phyloP scores from a whole-genome alignment of 2,113 vertebrate genomes.

The Cryptomyrus ogoouensis region DNA sequence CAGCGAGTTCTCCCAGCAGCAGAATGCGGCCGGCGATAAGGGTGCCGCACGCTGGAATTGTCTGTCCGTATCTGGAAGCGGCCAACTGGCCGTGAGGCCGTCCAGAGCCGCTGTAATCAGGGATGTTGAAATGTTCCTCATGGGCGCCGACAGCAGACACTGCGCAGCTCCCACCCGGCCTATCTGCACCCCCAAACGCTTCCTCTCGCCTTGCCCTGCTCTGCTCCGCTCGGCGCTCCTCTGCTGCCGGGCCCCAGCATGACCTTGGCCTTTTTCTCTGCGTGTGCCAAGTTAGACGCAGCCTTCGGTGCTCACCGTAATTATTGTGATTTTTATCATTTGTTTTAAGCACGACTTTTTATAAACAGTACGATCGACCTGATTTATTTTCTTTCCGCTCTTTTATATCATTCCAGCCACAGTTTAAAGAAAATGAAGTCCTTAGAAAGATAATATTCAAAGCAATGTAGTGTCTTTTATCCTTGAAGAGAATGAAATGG shows the following conservation, averaged over 20 bases:
- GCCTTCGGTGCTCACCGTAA: neutral
- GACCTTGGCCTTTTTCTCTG: neutral
- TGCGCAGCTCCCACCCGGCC: neutral
- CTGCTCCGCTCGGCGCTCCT: neutral
- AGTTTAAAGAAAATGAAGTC: neutral
- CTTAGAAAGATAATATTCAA: constrained; percentile 7
- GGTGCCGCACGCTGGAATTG: neutral
- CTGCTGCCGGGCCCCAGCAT: neutral
- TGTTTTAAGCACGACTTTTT: neutral
- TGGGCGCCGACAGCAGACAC: neutral
- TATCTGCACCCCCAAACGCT: neutral
- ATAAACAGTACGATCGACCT: neutral
- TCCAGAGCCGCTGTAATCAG: constrained; percentile 14
- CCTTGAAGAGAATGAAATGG: neutral
- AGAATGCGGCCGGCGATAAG: constrained; percentile 27
- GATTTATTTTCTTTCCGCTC: neutral
- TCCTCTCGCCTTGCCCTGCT: neutral
- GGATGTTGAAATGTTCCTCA: constrained; percentile 18
- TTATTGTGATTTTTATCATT: neutral
- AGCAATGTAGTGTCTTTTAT: neutral
- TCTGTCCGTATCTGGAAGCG: constrained; percentile 9
- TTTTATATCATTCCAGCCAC: neutral
- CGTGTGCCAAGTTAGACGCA: neutral
- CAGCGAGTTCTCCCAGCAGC: constrained; percentile 31
- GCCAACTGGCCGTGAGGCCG: constrained; percentile 2